These are phyloP conservation scores for Channallabes apus DNA, from an alignment of 2,797 vertebrate species.

Conservation along the genomic window DNA sequence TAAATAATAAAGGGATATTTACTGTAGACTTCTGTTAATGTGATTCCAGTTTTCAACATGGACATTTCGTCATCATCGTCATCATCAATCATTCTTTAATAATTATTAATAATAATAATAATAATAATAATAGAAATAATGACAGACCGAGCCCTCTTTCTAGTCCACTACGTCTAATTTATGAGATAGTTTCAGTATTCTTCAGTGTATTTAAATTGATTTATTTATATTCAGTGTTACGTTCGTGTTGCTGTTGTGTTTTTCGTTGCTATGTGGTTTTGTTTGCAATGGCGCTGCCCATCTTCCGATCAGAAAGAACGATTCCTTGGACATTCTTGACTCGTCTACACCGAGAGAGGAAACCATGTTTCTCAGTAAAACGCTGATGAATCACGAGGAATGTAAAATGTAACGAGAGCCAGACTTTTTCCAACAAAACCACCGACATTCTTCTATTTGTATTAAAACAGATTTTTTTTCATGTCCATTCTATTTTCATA, in stretches of 20 bases:
- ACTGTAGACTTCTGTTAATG: conserved; percentile 58
- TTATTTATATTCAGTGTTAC: conserved; percentile 86
- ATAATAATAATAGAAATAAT: background rate
- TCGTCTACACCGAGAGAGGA: conserved; percentile 14
- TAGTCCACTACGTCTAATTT: conserved; percentile 70
- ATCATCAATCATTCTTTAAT: background rate
- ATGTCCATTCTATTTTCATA: conserved; percentile 76
- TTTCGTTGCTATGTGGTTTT: conserved; percentile 39
- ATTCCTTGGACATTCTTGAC: conserved; percentile 70
- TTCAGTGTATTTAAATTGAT: conserved; percentile 86
- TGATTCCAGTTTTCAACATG: conserved; percentile 46
- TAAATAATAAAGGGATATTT: conserved; percentile 67
- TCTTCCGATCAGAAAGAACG: conserved; percentile 34
- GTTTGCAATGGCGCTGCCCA: conserved; percentile 44
- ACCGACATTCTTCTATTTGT: conserved; percentile 67
- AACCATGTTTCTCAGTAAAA: background rate
- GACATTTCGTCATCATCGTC: conserved; percentile 2
- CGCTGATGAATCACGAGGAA: background rate
- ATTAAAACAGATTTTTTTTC: conserved; percentile 62
- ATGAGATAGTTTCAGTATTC: conserved; percentile 83
- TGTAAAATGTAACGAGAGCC: background rate
- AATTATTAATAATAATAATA: background rate
- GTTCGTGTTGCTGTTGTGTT: conserved; percentile 67
- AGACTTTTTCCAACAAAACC: conserved; percentile 26
- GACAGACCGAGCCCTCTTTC: conserved; percentile 58